Evolutionary conservation across 2,797 vertebrate genomes (phyloP).

Genomic region (Nannoperca australis): DNA sequence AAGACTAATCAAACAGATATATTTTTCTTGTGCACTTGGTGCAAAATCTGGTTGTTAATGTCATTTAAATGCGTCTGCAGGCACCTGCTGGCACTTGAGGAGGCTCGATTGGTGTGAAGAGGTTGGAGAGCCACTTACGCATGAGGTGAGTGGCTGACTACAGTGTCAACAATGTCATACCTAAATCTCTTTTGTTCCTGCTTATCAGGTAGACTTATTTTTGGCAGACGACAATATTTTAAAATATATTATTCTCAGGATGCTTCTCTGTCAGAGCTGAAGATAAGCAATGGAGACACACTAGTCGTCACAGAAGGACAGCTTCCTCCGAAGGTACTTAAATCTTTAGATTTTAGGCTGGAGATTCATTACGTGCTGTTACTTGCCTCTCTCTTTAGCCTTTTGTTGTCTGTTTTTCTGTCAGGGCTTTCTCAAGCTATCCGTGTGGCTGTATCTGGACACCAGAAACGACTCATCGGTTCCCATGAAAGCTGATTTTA

Average conservation of each 20-base stretch:
- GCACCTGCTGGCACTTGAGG: slow-evolving; percentile 92
- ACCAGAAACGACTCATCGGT: slow-evolving; percentile 2
- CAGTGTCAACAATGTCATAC: background rate
- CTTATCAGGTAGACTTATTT: background rate
- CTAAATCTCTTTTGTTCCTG: background rate
- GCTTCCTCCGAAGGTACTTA: slow-evolving; percentile 89
- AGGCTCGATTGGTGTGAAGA: slow-evolving; percentile 96
- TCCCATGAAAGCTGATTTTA: slow-evolving; percentile 54
- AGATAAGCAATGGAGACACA: slow-evolving; percentile 90
- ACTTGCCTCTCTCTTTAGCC: slow-evolving; percentile 4
- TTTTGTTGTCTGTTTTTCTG: slow-evolving; percentile 10
- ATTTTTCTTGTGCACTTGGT: background rate
- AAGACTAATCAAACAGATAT: background rate
- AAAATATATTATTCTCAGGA: slow-evolving; percentile 78
- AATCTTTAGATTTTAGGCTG: background rate
- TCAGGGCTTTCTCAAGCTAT: slow-evolving; percentile 92
- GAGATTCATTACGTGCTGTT: background rate
- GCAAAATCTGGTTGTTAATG: background rate
- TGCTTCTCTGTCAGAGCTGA: slow-evolving; percentile 88
- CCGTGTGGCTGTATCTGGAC: slow-evolving; percentile 86
- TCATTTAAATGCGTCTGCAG: slow-evolving; percentile 73
- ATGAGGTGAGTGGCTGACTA: slow-evolving; percentile 84
- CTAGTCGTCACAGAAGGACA: slow-evolving; percentile 91
- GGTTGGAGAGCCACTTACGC: slow-evolving; percentile 90
- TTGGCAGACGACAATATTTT: background rate